Conservation (phyloP, 1,140 invertebrate species). For the Hyles euphorbiae region DNA sequence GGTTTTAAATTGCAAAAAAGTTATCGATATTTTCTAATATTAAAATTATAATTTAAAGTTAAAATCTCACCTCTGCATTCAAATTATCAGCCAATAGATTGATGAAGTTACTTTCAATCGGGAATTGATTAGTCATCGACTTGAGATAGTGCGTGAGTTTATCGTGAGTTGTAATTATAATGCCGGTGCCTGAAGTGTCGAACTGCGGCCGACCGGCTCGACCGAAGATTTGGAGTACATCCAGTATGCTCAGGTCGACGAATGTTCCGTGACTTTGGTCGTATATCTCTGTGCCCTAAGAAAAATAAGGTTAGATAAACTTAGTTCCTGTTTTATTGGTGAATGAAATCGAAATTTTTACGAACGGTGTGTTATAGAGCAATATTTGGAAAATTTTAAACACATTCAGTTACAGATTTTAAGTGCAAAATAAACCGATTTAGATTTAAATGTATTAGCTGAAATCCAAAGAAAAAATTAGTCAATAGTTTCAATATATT, state of each 20-base stretch:
- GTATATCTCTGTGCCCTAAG: constrained; percentile 97
- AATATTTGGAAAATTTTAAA: no score
- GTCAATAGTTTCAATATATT: no score
- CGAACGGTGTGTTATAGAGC: no score
- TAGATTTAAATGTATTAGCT: no score
- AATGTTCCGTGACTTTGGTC: constrained; percentile 96
- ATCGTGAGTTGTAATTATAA: constrained; percentile 95
- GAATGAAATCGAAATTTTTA: no score
- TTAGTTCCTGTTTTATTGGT: background rate
- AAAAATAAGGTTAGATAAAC: constrained; percentile 8
- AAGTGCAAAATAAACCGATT: no score
- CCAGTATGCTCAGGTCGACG: constrained; percentile 96
- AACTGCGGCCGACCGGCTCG: constrained; percentile 97
- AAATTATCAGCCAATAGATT: constrained; percentile 95
- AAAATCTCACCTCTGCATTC: constrained; percentile 96
- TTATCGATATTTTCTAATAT: no score
- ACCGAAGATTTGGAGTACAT: constrained; percentile 99
- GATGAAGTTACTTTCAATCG: constrained; percentile 98
- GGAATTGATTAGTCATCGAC: constrained; percentile 96
- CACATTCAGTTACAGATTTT: no score
- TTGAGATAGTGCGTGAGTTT: constrained; percentile 96
- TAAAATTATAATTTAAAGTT: no score
- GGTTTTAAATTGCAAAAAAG: no score
- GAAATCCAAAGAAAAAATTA: no score
- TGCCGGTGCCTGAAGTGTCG: constrained; percentile 93